Evolutionary conservation across 2,888 invertebrate genomes (phyloP), one percentile per base, ranked within the genome.

Genomic region (Caradrina clavipalpis): DNA sequence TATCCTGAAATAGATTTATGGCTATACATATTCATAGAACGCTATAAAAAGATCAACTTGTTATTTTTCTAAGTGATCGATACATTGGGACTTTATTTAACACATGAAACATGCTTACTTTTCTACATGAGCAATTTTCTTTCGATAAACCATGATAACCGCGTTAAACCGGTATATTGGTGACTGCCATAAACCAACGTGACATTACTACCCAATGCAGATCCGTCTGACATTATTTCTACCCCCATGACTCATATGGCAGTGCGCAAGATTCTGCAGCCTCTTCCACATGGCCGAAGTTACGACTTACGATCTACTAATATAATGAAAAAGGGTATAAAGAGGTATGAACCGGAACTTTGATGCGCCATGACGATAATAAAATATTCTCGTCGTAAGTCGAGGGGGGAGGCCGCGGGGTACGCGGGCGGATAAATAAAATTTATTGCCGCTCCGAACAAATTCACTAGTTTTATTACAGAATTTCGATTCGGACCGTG

Each of bases 391-490:
- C 69, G 54, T 73, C 66, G 75, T 69, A 57, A 65, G 63, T 39
- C 3, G 73, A 17, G 49, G n/a, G 19, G 67, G 50, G 31, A 11
- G 19, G 35, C 26, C 26, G 47, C 53, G 26, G 66, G 60, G 51
- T 1, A 5, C 26, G 19, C 58, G 50, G 51, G 56, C 5, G 71
- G 78, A 80, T 84, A 85, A 88, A 87, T 86, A 88, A 87, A 88
- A 86, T 88, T 89, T 87, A 89, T 85, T 76, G 76, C 78, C 68
- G 70, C 57, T 70, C 51, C 69, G 80, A 83, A 84, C 79, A 81
- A 87, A 85, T 86, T 86, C 73, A 76, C 84, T 88, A 88, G 86
- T 87, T 89, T 88, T 87, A 88, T 85, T 84, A 82, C 83, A 55
- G 65, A 75, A 81, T 83, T 81, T 80, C 78, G 78, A 76, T 83